A percentile compares a stretch with the other conserved stretches of the same genome.
phyloP scores from a whole-genome alignment of 2,888 invertebrate genomes.

The Parascotia fuliginaria region DNA sequence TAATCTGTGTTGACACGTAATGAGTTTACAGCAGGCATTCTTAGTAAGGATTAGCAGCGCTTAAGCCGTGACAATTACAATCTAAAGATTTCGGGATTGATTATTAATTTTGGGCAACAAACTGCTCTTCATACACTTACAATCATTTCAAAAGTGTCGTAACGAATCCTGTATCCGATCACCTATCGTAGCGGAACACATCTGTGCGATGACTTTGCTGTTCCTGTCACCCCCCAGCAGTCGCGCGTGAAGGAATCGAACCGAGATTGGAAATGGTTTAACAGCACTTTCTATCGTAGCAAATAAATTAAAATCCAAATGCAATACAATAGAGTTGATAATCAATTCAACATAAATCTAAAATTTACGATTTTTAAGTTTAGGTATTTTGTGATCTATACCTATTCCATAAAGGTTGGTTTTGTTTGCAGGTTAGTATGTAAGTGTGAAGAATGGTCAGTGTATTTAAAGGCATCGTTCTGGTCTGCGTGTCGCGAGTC shows the following conservation, averaged over 20 bases:
- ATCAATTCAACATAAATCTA: not conserved
- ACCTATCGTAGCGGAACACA: constrained; percentile 78
- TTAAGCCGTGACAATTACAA: too few relatives aligned
- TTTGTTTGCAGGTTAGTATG: constrained; percentile 24
- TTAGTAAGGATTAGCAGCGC: too few relatives aligned
- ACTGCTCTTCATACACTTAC: constrained; percentile 10
- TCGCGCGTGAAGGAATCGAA: constrained; percentile 70
- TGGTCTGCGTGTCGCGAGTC: constrained; percentile 75
- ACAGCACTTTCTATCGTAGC: constrained; percentile 33
- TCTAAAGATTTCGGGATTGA: not conserved
- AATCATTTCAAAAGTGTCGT: constrained; percentile 23
- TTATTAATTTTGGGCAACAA: not conserved
- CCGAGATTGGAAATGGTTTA: constrained; percentile 63
- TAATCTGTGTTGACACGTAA: too few relatives aligned
- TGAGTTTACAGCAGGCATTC: too few relatives aligned
- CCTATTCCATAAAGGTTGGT: constrained; percentile 25
- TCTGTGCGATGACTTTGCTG: constrained; percentile 73
- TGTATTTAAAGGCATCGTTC: constrained; percentile 64
- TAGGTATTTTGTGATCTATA: not conserved
- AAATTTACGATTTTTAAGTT: not conserved
- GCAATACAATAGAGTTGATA: constrained; percentile 24
- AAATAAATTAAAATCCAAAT: constrained; percentile 30
- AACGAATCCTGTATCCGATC: constrained; percentile 50
- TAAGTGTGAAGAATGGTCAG: constrained; percentile 56
- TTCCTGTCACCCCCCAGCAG: constrained; percentile 62